Base-by-base conservation (phyloP, 2,888 invertebrate species). In the Buathra laborator region DNA sequence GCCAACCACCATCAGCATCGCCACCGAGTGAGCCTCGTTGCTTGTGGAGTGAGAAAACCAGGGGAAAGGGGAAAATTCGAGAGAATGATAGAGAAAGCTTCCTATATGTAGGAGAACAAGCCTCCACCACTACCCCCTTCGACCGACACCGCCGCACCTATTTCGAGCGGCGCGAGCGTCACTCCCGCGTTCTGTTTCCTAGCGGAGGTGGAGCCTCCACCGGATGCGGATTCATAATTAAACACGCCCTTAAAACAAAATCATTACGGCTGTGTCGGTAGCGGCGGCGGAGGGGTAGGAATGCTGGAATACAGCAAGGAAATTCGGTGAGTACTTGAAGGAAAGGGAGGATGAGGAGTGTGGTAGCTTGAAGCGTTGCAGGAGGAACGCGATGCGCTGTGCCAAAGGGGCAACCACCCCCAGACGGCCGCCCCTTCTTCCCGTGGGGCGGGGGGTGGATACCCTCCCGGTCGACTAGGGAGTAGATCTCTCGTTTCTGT, bases 221-320 rank as follows among this genome's bases (percentile, higher is more conserved):
- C 92, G 92, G 93, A 93, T 92, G 92, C 92, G 93, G 92, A 94
- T 94, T 93, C 93, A 93, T 94, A 94, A 94, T 94, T 94, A 94
- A 94, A 94, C 94, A 93, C 93, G 94, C 94, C 94, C 94, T 93
- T 94, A 93, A 93, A 94, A 93, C 93, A 93, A 93, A 94, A 94
- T 94, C 94, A 94, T 93, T 93, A 92, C 93, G 92, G 91, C 89
- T 90, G 90, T 90, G 91, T 90, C 88, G 91, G 87, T 83, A 62
- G 80, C 79, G 88, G 87, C 87, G 86, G 89, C 87, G 75, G 80
- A 66, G 56, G 51, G 72, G 72, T 29, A 77, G 79, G 16, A 67
- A 24, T n/a, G 46, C 64, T 24, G 46, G 72, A 66, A 70, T 62
- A 53, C 62, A 48, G 48, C 48, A 32, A 62, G 32, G 29, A n/a